Evolutionary conservation across 2,888 invertebrate species (phyloP).

Genomic region (Colletes collaris): DNA sequence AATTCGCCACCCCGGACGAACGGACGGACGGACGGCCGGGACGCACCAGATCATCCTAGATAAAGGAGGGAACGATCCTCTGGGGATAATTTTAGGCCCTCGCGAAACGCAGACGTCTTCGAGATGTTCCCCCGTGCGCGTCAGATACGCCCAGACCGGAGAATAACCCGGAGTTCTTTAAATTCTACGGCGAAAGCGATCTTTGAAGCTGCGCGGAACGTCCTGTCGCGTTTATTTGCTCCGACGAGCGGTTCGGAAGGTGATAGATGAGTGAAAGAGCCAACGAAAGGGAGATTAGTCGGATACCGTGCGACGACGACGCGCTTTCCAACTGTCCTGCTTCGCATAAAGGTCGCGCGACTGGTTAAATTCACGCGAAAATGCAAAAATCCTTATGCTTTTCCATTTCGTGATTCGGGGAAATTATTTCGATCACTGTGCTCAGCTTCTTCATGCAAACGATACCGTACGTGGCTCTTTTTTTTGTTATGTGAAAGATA

Average conservation of each 20-base stretch:
- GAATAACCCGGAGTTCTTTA: slow-evolving; percentile 18
- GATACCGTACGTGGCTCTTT: too few species aligned
- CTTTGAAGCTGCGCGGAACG: neutral
- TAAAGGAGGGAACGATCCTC: slow-evolving; percentile 46
- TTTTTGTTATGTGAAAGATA: too few species aligned
- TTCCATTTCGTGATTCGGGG: too few species aligned
- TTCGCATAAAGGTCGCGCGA: too few species aligned
- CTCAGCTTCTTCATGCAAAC: too few species aligned
- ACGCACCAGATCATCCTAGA: slow-evolving; percentile 62
- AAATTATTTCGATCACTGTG: too few species aligned
- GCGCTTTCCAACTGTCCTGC: too few species aligned
- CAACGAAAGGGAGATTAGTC: slow-evolving; percentile 3
- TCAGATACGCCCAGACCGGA: slow-evolving; percentile 41
- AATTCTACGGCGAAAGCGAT: slow-evolving; percentile 30
- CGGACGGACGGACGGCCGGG: neutral
- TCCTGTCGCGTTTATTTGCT: slow-evolving; percentile 15
- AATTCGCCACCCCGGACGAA: slow-evolving; percentile 38
- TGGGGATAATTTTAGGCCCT: slow-evolving; percentile 56
- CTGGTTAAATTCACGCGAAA: too few species aligned
- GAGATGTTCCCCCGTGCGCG: slow-evolving; percentile 22
- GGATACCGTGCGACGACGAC: too few species aligned
- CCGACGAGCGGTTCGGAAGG: slow-evolving; percentile 16
- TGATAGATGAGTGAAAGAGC: slow-evolving; percentile 29
- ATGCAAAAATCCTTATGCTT: too few species aligned
- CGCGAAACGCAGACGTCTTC: slow-evolving; percentile 34